Evolutionary conservation across 2,888 invertebrate species (phyloP).

Genomic region (Phyto melanocephala): DNA sequence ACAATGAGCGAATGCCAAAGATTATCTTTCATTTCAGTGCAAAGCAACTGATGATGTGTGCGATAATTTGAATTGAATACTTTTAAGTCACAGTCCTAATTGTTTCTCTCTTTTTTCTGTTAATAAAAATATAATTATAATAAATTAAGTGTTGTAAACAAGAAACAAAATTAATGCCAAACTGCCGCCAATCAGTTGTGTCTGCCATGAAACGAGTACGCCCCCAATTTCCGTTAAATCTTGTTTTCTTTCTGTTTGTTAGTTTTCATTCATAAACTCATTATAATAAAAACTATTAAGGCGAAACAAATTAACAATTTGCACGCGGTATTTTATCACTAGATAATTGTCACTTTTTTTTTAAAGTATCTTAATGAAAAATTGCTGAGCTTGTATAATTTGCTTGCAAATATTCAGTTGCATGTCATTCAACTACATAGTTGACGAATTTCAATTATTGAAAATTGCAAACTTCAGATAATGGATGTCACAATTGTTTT

Average conservation of each 20-base stretch:
- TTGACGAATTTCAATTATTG: background rate
- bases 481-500: too few species aligned
- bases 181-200: background rate
- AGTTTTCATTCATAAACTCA: slow-evolving; percentile 1
- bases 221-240: slow-evolving; percentile 55
- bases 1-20: slow-evolving; percentile 30
- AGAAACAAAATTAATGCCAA: too few species aligned
- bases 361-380: too few species aligned
- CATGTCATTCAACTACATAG: too few species aligned
- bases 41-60: background rate
- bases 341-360: slow-evolving; percentile 33
- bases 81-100: too few species aligned
- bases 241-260: slow-evolving; percentile 28
- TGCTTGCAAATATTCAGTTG: too few species aligned
- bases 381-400: too few species aligned
- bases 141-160: too few species aligned
- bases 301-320: slow-evolving; percentile 23
- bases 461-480: background rate
- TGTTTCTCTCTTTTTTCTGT: too few species aligned
- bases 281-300: background rate
- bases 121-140: too few species aligned
- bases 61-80: too few species aligned
- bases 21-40: slow-evolving; percentile 9
- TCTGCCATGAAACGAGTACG: slow-evolving; percentile 9
- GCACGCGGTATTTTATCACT: slow-evolving; percentile 23